Conservation (phyloP, 37 sponge, comb jelly and placozoan species). For the Trichoplax adhaerens region DNA sequence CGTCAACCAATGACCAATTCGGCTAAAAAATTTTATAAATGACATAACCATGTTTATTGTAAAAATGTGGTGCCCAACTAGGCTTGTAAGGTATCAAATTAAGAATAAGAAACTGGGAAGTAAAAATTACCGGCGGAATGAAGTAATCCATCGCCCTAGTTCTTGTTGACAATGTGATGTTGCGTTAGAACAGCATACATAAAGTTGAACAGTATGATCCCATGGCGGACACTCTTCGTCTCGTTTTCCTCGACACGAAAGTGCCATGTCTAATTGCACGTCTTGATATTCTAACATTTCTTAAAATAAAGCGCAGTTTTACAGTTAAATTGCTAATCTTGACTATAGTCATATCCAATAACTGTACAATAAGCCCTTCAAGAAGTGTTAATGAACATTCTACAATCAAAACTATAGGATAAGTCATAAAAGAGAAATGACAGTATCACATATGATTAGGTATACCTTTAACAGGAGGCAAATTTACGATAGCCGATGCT, state of each 20-base stretch:
- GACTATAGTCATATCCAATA: too few species aligned
- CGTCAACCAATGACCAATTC: conserved; percentile 16
- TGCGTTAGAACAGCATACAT: neutral
- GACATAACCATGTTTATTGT: neutral
- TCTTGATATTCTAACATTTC: too few species aligned
- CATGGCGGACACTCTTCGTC: too few species aligned
- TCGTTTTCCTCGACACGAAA: too few species aligned
- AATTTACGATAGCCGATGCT: neutral
- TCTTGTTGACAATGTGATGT: conserved; percentile 5
- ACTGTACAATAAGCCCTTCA: too few species aligned
- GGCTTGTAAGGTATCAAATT: neutral
- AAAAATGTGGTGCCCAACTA: neutral
- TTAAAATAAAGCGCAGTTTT: too few species aligned
- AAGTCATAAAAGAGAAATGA: too few species aligned
- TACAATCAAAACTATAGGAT: too few species aligned
- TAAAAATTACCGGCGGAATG: conserved; percentile 5
- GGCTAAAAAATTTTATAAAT: neutral
- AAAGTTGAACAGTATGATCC: too few species aligned
- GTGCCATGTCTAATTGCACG: too few species aligned
- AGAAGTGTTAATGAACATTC: too few species aligned
- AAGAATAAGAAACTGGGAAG: neutral
- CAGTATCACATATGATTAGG: neutral
- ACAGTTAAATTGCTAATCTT: too few species aligned
- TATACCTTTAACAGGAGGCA: conserved; percentile 7
- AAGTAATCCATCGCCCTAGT: conserved; percentile 15